phyloP scores from a whole-genome alignment of 1,140 invertebrate species.

The Ostrea denselamellosa region DNA sequence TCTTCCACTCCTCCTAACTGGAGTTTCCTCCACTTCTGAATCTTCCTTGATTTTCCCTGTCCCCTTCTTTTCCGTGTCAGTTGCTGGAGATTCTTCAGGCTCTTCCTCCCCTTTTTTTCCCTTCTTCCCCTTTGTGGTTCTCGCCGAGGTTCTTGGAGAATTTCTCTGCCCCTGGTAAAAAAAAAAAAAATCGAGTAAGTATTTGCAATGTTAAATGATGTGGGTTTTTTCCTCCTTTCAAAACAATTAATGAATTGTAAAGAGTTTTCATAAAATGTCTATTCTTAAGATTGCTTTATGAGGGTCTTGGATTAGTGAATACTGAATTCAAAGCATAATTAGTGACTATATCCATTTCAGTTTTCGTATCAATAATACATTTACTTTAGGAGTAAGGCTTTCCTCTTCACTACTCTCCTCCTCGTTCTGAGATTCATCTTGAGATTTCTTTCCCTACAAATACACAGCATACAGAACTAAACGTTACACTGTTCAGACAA shows the following conservation, averaged over 20 bases:
- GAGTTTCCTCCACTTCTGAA: slow-evolving; percentile 14
- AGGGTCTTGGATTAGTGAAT: too few species aligned
- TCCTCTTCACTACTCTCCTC: slow-evolving; percentile 19
- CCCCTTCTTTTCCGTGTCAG: slow-evolving; percentile 43
- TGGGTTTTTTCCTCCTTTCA: too few species aligned
- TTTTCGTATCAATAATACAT: neutral
- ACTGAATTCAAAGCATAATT: too few species aligned
- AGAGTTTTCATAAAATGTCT: too few species aligned
- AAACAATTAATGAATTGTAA: too few species aligned
- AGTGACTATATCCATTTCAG: too few species aligned
- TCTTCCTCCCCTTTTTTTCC: slow-evolving; percentile 1
- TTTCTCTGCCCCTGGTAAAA: too few species aligned
- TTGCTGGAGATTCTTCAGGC: slow-evolving; percentile 32
- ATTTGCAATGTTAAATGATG: too few species aligned
- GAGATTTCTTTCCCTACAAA: neutral
- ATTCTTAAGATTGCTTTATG: too few species aligned
- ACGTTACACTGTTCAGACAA: neutral
- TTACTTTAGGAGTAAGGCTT: slow-evolving; percentile 1
- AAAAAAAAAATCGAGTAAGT: too few species aligned
- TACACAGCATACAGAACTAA: neutral
- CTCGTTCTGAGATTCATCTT: slow-evolving; percentile 16
- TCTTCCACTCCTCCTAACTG: slow-evolving; percentile 18
- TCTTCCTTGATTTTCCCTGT: neutral
- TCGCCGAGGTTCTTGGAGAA: slow-evolving; percentile 25
- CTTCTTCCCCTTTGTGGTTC: slow-evolving; percentile 28